Conservation (phyloP, 2,113 vertebrate species). For the Antigone vipio region DNA sequence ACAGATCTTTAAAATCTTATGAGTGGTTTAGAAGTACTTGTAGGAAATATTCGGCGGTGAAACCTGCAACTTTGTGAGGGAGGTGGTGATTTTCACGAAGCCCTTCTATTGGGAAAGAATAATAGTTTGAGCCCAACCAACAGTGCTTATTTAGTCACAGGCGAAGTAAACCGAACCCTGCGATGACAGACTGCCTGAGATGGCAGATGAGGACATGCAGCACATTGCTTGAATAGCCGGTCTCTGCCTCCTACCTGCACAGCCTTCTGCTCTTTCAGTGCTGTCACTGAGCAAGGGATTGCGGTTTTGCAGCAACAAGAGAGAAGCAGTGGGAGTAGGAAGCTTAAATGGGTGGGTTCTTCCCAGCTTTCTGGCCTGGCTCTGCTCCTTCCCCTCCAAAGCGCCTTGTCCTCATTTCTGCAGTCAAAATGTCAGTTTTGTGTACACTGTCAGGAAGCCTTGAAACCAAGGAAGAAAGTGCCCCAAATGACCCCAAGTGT, state of each 20-base stretch:
- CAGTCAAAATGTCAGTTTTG: not conserved
- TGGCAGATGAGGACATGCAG: constrained; percentile 38
- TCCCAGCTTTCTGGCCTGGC: not conserved
- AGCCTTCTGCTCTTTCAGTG: constrained; percentile 10
- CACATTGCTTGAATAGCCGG: not conserved
- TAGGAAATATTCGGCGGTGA: not conserved
- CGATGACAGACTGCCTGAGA: not conserved
- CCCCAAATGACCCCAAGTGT: not conserved
- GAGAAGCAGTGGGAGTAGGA: constrained; percentile 8
- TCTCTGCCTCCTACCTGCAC: constrained; percentile 43
- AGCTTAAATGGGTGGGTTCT: not conserved
- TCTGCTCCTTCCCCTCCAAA: not conserved
- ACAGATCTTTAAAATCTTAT: not conserved
- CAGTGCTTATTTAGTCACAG: not conserved
- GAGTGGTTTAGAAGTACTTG: not conserved
- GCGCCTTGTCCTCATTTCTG: not conserved
- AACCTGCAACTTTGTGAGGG: not conserved
- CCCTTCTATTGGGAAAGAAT: not conserved
- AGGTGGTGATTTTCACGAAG: not conserved
- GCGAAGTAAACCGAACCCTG: not conserved
- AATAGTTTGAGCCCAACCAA: not conserved
- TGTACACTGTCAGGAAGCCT: not conserved
- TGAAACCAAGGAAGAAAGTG: not conserved
- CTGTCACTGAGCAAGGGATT: not conserved
- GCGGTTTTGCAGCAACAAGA: not conserved